Evolutionary conservation across 2,888 invertebrate genomes (phyloP), one percentile per base, ranked within the genome.

Genomic region (Crioceris asparagi): DNA sequence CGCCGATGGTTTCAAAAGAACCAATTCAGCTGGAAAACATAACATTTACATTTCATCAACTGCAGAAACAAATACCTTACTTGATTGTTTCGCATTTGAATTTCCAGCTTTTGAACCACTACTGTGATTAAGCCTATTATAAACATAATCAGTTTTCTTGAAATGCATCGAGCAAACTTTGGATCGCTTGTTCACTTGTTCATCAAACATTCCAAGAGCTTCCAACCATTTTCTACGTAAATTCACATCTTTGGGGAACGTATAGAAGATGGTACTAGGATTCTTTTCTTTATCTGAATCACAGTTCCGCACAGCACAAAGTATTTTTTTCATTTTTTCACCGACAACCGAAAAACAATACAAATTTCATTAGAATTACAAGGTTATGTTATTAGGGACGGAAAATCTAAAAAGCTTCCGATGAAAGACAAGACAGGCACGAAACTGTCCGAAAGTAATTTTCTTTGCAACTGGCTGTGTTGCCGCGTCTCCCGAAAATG

Each of bases 151-250:
- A 5, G 40, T 35, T 12, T 32, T 43, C 29, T 39, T 39, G 35
- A 47, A 47, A 40, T 47, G 47, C 33, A 39, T 44, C 17, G 43
- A 45, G 39, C 47, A 47, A 32, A 47, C 42, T 42, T 36, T 41
- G 16, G 43, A 39, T 18, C 42, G 45, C 41, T 47, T 47, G 32
- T 40, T 35, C 34, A 47, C 30, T 38, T 47, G 45, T 26, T 35
- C 39, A 34, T 47, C 45, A 10, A 39, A 40, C 17, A 38, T 40
- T 19, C 42, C 88, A 32, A 90, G 79, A 8, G 88, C 71, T 50
- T 67, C 76, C 18, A 77, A 50, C 40, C 45, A 43, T 31, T 40
- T 41, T 29, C 32, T 35, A 48, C 56, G 65, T 27, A 37, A 12
- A 46, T 47, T 63, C 51, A 48, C 57, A 51, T 51, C 59, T 18